Conservation (phyloP, 2,797 vertebrate genomes). For the Amazonetta brasiliensis region DNA sequence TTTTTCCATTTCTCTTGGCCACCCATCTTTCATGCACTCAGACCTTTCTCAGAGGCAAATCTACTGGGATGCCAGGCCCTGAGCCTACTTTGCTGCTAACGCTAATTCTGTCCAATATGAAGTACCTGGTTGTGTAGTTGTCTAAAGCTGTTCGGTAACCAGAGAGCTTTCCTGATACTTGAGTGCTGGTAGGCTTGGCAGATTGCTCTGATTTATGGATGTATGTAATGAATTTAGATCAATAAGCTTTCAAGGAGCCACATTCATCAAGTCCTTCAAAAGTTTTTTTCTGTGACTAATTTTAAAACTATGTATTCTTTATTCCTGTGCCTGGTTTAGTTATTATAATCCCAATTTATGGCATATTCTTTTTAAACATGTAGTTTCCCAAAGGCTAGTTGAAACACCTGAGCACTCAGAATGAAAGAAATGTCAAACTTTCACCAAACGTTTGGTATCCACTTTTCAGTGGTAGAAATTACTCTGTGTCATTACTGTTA, state of each 20-base stretch:
- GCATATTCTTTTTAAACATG: constrained; percentile 19
- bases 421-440: constrained; percentile 48
- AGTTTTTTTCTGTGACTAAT: not conserved
- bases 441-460: constrained; percentile 31
- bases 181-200: not conserved
- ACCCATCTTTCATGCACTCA: not conserved
- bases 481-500: not conserved
- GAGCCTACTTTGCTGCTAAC: not conserved
- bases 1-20: not conserved
- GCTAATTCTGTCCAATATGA: not conserved
- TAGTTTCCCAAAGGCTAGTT: constrained; percentile 4
- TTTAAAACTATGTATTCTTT: not conserved
- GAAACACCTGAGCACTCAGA: not conserved
- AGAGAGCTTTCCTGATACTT: not conserved
- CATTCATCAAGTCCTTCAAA: not conserved
- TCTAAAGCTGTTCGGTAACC: not conserved
- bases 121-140: not conserved
- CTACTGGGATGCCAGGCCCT: not conserved
- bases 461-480: not conserved
- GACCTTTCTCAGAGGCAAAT: not conserved
- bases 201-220: constrained; percentile 2
- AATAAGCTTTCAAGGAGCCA: not conserved
- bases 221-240: not conserved
- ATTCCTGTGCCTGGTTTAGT: not conserved
- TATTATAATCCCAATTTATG: constrained; percentile 28